Evolutionary conservation across 2,888 invertebrate species (phyloP).

Genomic region (Trissolcus brochymenae): DNA sequence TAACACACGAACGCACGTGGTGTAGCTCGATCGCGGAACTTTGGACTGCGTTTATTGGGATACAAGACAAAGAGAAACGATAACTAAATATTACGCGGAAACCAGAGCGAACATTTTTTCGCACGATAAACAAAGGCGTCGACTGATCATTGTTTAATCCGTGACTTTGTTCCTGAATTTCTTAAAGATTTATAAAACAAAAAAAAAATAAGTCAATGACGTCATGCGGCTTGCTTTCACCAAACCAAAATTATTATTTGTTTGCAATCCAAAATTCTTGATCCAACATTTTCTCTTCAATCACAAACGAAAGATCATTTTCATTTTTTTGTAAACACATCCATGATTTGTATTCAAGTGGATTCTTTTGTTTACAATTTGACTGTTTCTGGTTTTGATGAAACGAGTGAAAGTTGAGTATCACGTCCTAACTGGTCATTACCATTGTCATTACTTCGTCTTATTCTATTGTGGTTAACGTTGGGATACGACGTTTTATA

Average conservation of each 20-base stretch:
- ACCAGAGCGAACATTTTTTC: slow-evolving; percentile 44
- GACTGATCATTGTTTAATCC: slow-evolving; percentile 2
- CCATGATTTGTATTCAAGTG: too few species aligned
- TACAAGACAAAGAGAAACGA: slow-evolving; percentile 57
- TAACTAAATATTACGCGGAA: slow-evolving; percentile 47
- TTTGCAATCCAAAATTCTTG: too few species aligned
- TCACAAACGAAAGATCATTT: too few species aligned
- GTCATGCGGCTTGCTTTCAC: background rate
- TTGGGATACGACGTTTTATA: background rate
- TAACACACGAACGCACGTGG: slow-evolving; percentile 31
- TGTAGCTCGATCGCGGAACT: slow-evolving; percentile 50
- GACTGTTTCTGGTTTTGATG: slow-evolving; percentile 13
- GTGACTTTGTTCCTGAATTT: background rate
- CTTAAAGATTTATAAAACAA: background rate
- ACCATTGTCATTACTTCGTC: slow-evolving; percentile 24
- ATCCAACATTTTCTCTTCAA: too few species aligned
- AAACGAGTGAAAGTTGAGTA: slow-evolving; percentile 34
- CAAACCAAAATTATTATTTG: too few species aligned
- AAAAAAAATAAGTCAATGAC: background rate
- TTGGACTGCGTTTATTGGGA: slow-evolving; percentile 54
- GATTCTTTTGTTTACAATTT: background rate
- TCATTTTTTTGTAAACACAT: too few species aligned
- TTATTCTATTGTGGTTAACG: slow-evolving; percentile 14
- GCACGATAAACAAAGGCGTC: slow-evolving; percentile 24
- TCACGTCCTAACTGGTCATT: slow-evolving; percentile 27